Conservation (phyloP, 2,797 vertebrate genomes). For the Anguilla pacifica region DNA sequence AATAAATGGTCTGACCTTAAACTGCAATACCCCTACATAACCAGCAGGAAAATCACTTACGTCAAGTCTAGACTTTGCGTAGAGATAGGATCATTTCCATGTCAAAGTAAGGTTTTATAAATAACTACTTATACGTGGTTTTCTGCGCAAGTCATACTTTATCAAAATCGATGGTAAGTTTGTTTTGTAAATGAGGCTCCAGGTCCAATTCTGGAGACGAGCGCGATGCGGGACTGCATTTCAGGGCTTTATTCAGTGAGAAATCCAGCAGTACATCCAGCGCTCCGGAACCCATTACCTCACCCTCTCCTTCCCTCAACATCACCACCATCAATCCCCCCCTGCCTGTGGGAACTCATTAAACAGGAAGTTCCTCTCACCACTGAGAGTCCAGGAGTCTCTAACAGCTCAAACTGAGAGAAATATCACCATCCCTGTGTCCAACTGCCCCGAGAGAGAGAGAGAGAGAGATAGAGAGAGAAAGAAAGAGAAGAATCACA, state of each 20-base stretch:
- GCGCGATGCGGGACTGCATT: too few relatives aligned
- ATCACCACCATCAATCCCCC: background rate
- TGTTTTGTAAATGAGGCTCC: too few relatives aligned
- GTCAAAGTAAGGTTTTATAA: too few relatives aligned
- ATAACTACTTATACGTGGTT: too few relatives aligned
- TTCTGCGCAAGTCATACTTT: too few relatives aligned
- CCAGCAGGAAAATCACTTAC: too few relatives aligned
- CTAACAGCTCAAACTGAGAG: background rate
- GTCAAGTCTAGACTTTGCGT: too few relatives aligned
- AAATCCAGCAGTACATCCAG: background rate
- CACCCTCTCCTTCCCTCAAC: background rate
- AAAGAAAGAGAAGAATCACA: background rate
- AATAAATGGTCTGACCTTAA: too few relatives aligned
- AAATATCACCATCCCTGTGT: background rate
- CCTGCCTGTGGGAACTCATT: conserved; percentile 70
- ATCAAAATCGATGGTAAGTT: too few relatives aligned
- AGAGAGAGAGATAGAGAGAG: background rate
- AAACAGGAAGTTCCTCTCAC: conserved; percentile 45
- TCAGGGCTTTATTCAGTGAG: background rate
- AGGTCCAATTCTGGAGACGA: too few relatives aligned
- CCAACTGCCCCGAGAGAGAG: conserved; percentile 1
- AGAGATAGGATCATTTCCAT: too few relatives aligned
- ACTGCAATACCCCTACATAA: too few relatives aligned
- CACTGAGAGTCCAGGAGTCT: conserved; percentile 12
- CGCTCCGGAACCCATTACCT: conserved; percentile 55